Percentiles rank a stretch among this genome's conserved stretches.
Evolutionary conservation across 2,888 invertebrate genomes (phyloP).

Genomic region (Heterodera filipjevi): DNA sequence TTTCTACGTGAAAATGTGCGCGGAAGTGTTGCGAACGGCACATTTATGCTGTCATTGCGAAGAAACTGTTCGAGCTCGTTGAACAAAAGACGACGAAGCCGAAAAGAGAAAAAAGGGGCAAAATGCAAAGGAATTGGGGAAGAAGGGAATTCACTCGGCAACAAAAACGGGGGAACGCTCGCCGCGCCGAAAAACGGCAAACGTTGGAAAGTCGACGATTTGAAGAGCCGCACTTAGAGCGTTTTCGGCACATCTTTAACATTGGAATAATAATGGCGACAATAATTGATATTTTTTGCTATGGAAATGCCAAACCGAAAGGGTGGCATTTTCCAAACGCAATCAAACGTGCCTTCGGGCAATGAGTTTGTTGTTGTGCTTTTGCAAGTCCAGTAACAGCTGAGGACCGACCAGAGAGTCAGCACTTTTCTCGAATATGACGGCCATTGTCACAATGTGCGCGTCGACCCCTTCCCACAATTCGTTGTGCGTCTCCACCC

Average conservation of each 20-base stretch:
- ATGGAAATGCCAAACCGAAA: neutral
- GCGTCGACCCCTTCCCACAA: conserved; percentile 54
- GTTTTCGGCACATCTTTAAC: conserved; percentile 35
- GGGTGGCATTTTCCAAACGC: too few species aligned
- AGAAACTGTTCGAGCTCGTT: conserved; percentile 53
- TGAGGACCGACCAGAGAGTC: conserved; percentile 58
- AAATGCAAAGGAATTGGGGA: neutral
- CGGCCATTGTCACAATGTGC: conserved; percentile 51
- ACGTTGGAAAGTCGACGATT: conserved; percentile 60
- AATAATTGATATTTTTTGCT: too few species aligned
- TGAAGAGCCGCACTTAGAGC: conserved; percentile 58
- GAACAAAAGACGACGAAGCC: conserved; percentile 57
- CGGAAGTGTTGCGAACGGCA: neutral
- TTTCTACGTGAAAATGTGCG: conserved; percentile 28
- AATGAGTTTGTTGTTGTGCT: conserved; percentile 48
- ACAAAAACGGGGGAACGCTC: conserved; percentile 55
- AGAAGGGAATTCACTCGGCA: conserved; percentile 50
- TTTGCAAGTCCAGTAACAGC: conserved; percentile 58
- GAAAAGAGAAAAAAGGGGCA: conserved; percentile 35
- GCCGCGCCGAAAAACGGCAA: conserved; percentile 61
- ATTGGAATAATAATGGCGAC: neutral
- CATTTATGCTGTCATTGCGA: conserved; percentile 31
- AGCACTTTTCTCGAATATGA: conserved; percentile 58
- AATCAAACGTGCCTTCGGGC: conserved; percentile 52
- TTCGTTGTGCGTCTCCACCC: conserved; percentile 59